Conservation (phyloP, 2,888 invertebrate genomes). For the Chloroclysta siterata region DNA sequence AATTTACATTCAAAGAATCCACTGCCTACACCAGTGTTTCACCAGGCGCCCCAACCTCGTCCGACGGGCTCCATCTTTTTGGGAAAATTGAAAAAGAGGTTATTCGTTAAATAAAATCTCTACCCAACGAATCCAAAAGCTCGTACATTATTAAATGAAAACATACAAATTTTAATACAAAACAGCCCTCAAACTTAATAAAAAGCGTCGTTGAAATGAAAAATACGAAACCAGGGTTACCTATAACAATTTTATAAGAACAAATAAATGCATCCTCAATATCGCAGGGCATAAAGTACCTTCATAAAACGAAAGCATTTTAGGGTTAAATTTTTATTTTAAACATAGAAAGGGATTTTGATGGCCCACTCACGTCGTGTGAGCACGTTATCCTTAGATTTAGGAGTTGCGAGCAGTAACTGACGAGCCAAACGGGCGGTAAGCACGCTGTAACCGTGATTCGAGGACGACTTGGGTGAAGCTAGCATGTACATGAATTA, state of each 20-base stretch:
- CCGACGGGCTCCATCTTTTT: slow-evolving; percentile 16
- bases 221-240: slow-evolving; percentile 39
- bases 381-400: slow-evolving; percentile 76
- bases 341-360: slow-evolving; percentile 83
- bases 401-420: slow-evolving; percentile 65
- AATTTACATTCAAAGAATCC: slow-evolving; percentile 36
- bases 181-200: slow-evolving; percentile 49
- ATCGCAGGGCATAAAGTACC: slow-evolving; percentile 64
- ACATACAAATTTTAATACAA: slow-evolving; percentile 37
- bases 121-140: slow-evolving; percentile 27
- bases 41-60: slow-evolving; percentile 6
- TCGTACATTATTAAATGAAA: slow-evolving; percentile 39
- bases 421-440: slow-evolving; percentile 31
- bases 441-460: slow-evolving; percentile 21
- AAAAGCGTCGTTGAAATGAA: slow-evolving; percentile 55
- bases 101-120: slow-evolving; percentile 17
- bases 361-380: slow-evolving; percentile 76
- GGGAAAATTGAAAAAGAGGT: slow-evolving; percentile 20
- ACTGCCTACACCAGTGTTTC: slow-evolving; percentile 27
- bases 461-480: slow-evolving; percentile 45
- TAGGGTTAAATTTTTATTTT: slow-evolving; percentile 83
- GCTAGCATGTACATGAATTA: slow-evolving; percentile 57
- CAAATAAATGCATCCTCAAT: slow-evolving; percentile 72
- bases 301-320: slow-evolving; percentile 73
- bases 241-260: slow-evolving; percentile 73